Base-by-base conservation (phyloP, 2,113 vertebrate species). In the Platichthys stellatus region DNA sequence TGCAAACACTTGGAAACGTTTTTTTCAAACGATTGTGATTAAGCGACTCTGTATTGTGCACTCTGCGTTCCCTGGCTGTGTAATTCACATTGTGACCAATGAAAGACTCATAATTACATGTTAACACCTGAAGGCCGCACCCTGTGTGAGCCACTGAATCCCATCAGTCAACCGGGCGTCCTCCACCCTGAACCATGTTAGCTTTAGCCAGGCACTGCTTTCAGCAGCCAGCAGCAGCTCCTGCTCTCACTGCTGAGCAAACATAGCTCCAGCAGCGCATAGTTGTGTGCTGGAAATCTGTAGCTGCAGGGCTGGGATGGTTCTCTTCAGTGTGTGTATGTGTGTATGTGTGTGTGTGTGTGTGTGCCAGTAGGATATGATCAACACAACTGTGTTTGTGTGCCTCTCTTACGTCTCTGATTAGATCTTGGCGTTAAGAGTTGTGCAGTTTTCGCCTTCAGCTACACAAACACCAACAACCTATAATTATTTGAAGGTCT, bases 41-140 rank as follows among this genome's bases (percentile, higher is more conserved):
- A 76, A 89, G 86, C 72, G 12, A 66, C 80, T 64, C 54, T 45
- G 67, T 18, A 70, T 79, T 88, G 86, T 83, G 74, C 15, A 9
- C 71, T 4, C 61, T 84, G 82, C 74, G 71, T 82, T 81, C 63
- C 66, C 81, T 80, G 76, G 67, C 88, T 82, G 76, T 91, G 83
- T 86, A 91, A 85, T 89, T 86, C 88, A 87, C 90, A 88, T 82
- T 92, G 86, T 90, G 91, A 83, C 91, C 90, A 90, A 90, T 92
- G 92, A 94, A 94, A 93, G 89, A 86, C 83, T 86, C 82, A 88
- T 95, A 94, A 94, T 94, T 94, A 91, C 91, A 93, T 74, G 88
- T 92, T 92, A 91, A 91, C 91, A 83, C 85, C 86, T 88, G 86
- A 84, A 73, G 72, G 43, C 92, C 91, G 86, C 93, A 60, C 93